phyloP scores from a whole-genome alignment of 1,140 invertebrate genomes.

The Gyrodactylus bullatarudis region DNA sequence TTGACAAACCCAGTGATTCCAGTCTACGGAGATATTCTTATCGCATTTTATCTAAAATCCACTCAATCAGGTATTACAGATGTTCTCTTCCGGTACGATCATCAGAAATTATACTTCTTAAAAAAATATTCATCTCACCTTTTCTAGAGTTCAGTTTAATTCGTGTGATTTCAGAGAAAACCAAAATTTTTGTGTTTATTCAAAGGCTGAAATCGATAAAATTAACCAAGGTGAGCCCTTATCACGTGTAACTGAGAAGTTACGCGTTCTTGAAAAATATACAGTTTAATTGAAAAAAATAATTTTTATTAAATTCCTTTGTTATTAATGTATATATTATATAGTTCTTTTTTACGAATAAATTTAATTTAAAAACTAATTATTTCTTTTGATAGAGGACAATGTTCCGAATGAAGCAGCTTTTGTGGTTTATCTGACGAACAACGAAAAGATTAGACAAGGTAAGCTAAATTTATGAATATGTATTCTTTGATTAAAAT shows the following conservation, averaged over 20 bases:
- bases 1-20: neutral
- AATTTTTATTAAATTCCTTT: neutral
- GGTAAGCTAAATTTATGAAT: too few species aligned
- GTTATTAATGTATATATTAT: neutral
- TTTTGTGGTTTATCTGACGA: neutral
- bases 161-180: neutral
- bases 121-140: too few species aligned
- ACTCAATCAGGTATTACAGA: neutral
- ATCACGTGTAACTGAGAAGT: neutral
- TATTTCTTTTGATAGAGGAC: neutral
- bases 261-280: neutral
- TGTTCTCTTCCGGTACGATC: neutral
- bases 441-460: neutral
- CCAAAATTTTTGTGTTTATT: neutral
- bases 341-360: neutral
- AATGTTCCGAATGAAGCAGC: neutral
- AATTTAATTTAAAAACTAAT: neutral
- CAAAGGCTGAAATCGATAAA: neutral
- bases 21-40: neutral
- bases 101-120: too few species aligned
- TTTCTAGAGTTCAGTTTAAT: neutral
- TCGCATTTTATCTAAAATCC: neutral
- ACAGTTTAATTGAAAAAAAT: neutral
- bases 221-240: neutral
- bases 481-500: too few species aligned